Evolutionary conservation across 2,797 vertebrate genomes (phyloP).

Genomic region (Oreochromis mossambicus): DNA sequence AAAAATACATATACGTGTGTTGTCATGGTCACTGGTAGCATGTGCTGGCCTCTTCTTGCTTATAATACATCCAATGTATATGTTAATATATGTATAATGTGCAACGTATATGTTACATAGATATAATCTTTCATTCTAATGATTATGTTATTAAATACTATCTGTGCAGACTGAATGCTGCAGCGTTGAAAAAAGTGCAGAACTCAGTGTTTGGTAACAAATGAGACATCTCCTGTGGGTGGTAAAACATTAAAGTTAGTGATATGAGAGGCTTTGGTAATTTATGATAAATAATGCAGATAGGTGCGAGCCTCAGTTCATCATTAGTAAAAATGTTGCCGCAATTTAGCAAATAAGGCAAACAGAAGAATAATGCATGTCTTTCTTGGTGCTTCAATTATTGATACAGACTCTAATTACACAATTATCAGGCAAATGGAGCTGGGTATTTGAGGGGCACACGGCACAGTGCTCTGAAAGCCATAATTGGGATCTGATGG

Average conservation of each 20-base stretch:
- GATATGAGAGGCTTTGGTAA: background rate
- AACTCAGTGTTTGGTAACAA: background rate
- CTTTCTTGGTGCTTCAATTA: conserved; percentile 54
- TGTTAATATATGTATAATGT: background rate
- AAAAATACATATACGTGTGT: background rate
- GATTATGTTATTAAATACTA: background rate
- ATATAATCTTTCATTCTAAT: background rate
- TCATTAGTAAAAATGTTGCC: conserved; percentile 37
- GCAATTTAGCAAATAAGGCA: conserved; percentile 46
- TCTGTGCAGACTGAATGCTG: background rate
- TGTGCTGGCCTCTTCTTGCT: background rate
- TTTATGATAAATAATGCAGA: conserved; percentile 34
- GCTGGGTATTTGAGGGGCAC: conserved; percentile 34
- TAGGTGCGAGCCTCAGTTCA: background rate
- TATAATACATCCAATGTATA: background rate
- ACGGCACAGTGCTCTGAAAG: conserved; percentile 43
- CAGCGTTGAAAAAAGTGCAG: background rate
- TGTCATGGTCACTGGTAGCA: background rate
- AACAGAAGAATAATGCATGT: conserved; percentile 33
- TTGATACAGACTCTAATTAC: conserved; percentile 67
- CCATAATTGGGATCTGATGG: conserved; percentile 70
- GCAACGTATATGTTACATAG: background rate
- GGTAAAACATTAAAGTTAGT: background rate
- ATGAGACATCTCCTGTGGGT: background rate
- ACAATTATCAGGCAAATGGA: conserved; percentile 61